Evolutionary conservation across 2,113 vertebrate genomes (phyloP).

Genomic region (Litocranius walleri): DNA sequence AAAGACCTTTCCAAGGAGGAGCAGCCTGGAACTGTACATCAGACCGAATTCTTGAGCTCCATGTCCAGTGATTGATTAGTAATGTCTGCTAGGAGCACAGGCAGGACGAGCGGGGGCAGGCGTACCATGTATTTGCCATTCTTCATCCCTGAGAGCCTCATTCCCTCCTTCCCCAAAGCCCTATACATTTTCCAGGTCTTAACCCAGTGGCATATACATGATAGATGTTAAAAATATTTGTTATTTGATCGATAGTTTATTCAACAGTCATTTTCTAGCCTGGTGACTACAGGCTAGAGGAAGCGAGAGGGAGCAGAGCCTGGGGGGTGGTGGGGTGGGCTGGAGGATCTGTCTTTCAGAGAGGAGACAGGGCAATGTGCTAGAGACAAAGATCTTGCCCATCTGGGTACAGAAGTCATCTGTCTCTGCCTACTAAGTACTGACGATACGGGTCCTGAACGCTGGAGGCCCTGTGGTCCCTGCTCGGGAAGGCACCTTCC

Average conservation of each 20-base stretch:
- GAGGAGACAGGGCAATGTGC: accelerated
- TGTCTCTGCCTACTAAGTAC: background rate
- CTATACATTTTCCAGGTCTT: background rate
- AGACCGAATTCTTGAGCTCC: background rate
- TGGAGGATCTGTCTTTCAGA: background rate
- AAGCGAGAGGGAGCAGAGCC: background rate
- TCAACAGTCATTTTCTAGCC: background rate
- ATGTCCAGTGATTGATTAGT: background rate
- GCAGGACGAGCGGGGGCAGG: accelerated
- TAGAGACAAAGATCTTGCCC: background rate
- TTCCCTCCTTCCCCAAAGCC: background rate
- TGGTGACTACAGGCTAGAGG: background rate
- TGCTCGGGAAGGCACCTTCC: background rate
- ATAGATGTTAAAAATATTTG: background rate
- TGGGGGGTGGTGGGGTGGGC: background rate
- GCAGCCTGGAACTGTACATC: background rate
- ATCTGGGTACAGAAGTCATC: background rate
- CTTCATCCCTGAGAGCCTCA: background rate
- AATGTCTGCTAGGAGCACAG: background rate
- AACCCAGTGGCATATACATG: background rate
- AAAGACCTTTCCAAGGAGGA: background rate
- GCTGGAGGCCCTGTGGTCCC: background rate
- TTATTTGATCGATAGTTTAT: background rate
- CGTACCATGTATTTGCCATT: background rate
- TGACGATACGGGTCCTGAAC: accelerated